Percentiles rank a stretch among this genome's conserved stretches.
phyloP scores from a whole-genome alignment of 1,140 invertebrate species.

The Augochlora pura region DNA sequence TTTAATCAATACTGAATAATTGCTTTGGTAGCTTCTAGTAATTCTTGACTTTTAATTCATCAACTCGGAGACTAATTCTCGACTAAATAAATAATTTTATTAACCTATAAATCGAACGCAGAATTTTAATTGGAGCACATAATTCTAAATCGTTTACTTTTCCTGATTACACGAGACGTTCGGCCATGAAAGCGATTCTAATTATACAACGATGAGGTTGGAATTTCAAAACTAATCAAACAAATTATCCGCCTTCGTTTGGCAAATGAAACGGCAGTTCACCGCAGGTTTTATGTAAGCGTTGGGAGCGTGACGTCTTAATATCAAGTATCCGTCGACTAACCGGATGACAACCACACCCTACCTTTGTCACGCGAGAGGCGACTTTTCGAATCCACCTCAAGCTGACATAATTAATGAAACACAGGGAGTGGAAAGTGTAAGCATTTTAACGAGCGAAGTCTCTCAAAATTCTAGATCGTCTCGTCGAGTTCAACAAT shows the following conservation, averaged over 20 bases:
- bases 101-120: too few species aligned
- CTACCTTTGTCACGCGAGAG: conserved; percentile 65
- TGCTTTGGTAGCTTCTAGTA: too few species aligned
- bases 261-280: conserved; percentile 43
- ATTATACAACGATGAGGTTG: background rate
- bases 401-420: conserved; percentile 57
- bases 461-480: conserved; percentile 24
- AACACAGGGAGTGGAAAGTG: conserved; percentile 45
- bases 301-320: conserved; percentile 57
- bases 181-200: background rate
- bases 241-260: conserved; percentile 27
- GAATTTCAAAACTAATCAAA: conserved; percentile 48
- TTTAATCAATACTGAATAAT: too few species aligned
- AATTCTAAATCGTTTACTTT: background rate
- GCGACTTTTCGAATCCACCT: conserved; percentile 49
- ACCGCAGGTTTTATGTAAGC: conserved; percentile 27
- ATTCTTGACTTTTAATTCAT: too few species aligned
- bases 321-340: conserved; percentile 53
- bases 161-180: background rate
- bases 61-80: too few species aligned
- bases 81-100: too few species aligned
- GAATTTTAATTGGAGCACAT: too few species aligned
- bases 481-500: background rate
- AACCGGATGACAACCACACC: conserved; percentile 65
- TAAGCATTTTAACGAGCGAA: conserved; percentile 50